Evolutionary conservation across 2,797 vertebrate genomes (phyloP), one percentile per base, ranked within the genome.

Genomic region (Tamandua tetradactyla): DNA sequence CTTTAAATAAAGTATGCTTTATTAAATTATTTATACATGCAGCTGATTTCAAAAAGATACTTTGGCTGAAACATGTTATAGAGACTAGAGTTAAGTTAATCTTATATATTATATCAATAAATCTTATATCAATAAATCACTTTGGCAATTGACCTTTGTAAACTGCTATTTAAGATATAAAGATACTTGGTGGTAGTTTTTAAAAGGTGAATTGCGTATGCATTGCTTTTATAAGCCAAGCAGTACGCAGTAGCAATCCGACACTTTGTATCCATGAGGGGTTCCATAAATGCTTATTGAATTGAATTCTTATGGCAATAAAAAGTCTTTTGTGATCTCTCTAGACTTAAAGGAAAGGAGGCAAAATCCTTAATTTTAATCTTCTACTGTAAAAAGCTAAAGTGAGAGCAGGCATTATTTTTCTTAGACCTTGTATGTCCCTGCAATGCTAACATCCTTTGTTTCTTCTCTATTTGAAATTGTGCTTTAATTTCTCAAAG

Each of bases 271-370:
- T 87, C 71, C 32, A 42, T 27, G 17, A 84, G 57, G 52, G n/a
- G 20, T 84, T 82, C 44, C 61, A 81, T 86, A 87, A 92, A 78
- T 89, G 47, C 22, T 87, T 82, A 44, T 71, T 89, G 47, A 93
- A 61, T 68, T 95, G 64, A 95, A 79, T 90, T 91, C 52, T 86
- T 69, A 35, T 4, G 62, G 59, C 44, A 95, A 82, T 90, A 52
- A 92, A 78, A 91, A 89, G 32, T 87, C 40, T 93, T 92, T 84
- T 40, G 23, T 62, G 22, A 61, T 88, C 23, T 93, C 40, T 96
- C 42, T 89, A 87, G 55, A 88, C 30, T 87, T 80, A 90, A 62
- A 94, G 59, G 23, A 89, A 68, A 91, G 42, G 37, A 82, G 84
- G 27, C 23, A 1, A 55, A 64, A 44, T 89, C 40, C 37, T 76